Evolutionary conservation across 2,888 invertebrate genomes (phyloP), one percentile per base, ranked within the genome.

Genomic region (Eueremaeus valkanovi): DNA sequence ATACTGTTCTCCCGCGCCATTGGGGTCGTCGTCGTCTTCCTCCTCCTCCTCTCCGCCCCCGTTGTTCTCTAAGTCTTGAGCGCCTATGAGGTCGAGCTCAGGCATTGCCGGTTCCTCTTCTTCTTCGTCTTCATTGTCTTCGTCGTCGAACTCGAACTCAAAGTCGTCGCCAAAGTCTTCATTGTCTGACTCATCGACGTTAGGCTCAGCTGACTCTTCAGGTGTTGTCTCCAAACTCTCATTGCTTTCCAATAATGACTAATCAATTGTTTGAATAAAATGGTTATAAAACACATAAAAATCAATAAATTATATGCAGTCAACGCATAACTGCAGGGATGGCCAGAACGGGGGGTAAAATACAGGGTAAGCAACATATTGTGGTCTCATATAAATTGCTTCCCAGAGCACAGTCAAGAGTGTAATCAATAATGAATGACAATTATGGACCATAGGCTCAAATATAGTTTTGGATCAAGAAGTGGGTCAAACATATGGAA

Each of bases 1-100:
- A 36, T 66, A 66, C 21, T 66, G 66, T 18, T 36, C 66, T 5
- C 66, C 66, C 5, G 36, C 66, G 27, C 66, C 66, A 21, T 66
- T 36, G 6, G 33, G 36, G 66, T 66, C 66, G 36, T 40, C 40
- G 33, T 66, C 66, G n/a, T 63, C 63, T 8, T 63, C 63, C 21
- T 66, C 66, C 5, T 21, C 66, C n/a, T 36, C 31, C n/a, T 31
- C 13, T 29, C 18, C n/a, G 33, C 36, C 21, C 16, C n/a, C 18
- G 13, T 33, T 21, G 36, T 21, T n/a, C n/a, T 33, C 5, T 3
- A 16, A 13, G n/a, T 66, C 36, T n/a, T 51, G 51, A 5, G 21
- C n/a, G 6, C 21, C 51, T 5, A 51, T 51, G 16, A 51, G n/a
- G 21, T 66, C 66, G 36, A 36, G 36, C 36, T 66, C 66, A 66